A percentile compares a stretch with the other conserved stretches of the same genome.
phyloP scores from a whole-genome alignment of 2,113 vertebrate species.

The Cariama cristata region DNA sequence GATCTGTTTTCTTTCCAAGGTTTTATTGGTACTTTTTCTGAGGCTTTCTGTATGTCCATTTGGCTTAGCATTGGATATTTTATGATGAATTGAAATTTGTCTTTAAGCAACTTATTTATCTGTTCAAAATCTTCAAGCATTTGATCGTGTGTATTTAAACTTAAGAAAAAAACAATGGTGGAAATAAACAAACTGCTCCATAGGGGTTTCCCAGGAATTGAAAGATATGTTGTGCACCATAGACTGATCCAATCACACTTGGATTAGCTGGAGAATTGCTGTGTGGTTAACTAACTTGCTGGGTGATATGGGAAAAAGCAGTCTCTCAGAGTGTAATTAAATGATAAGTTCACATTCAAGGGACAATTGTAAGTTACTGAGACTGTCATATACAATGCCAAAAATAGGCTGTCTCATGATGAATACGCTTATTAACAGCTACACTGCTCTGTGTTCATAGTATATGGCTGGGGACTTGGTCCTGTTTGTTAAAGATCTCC shows the following conservation, averaged over 20 bases:
- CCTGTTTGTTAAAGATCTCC: slow-evolving; percentile 67
- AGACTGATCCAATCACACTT: slow-evolving; percentile 70
- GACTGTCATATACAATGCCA: slow-evolving; percentile 81
- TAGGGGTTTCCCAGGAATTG: slow-evolving; percentile 12
- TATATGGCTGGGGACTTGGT: slow-evolving; percentile 70
- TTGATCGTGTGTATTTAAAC: slow-evolving; percentile 35
- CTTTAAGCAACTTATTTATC: background rate
- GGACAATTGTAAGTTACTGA: slow-evolving; percentile 83
- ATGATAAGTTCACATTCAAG: slow-evolving; percentile 92
- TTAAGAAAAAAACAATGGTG: background rate
- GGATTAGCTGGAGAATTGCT: slow-evolving; percentile 77
- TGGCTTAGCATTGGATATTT: background rate
- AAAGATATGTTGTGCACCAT: slow-evolving; percentile 66
- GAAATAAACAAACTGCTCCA: slow-evolving; percentile 22
- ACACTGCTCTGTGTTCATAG: slow-evolving; percentile 77
- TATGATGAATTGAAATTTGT: background rate
- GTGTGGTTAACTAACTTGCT: slow-evolving; percentile 87
- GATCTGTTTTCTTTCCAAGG: background rate
- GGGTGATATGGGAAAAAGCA: slow-evolving; percentile 83
- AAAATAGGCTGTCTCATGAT: slow-evolving; percentile 82
- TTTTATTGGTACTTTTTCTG: slow-evolving; percentile 13
- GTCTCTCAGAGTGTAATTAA: slow-evolving; percentile 86
- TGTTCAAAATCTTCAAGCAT: slow-evolving; percentile 11
- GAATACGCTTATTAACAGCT: slow-evolving; percentile 91
- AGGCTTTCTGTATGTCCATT: background rate